Percentiles rank a stretch among this genome's conserved stretches.
Conservation (phyloP, 2,797 vertebrate species). For the Ambastaia sidthimunki region DNA sequence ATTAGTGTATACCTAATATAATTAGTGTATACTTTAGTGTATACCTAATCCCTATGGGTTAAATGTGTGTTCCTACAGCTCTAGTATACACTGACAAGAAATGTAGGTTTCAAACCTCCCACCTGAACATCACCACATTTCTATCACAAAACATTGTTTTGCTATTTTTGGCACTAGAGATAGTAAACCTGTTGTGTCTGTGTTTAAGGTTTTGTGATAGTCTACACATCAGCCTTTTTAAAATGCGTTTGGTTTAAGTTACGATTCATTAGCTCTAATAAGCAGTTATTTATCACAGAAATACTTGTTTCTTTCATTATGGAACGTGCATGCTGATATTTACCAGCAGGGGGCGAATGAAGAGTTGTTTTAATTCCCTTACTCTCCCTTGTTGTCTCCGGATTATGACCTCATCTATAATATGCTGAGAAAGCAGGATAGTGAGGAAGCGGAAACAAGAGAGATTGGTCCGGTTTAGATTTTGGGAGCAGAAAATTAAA, state of each 20-base stretch:
- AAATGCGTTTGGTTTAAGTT: background rate
- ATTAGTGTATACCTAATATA: too few relatives aligned
- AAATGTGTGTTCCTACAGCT: background rate
- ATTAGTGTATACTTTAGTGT: background rate
- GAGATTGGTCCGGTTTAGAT: background rate
- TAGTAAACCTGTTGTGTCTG: background rate
- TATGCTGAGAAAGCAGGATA: background rate
- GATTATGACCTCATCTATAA: background rate
- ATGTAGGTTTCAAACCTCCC: background rate
- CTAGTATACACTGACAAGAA: background rate
- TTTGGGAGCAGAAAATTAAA: background rate
- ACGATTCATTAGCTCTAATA: background rate
- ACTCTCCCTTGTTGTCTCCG: background rate
- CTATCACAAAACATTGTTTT: background rate
- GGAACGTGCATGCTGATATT: background rate
- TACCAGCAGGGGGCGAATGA: constrained; percentile 1
- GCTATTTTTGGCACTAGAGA: background rate
- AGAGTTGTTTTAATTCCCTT: background rate
- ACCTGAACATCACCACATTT: background rate
- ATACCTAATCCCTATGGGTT: background rate
- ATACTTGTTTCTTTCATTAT: background rate
- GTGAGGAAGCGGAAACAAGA: background rate
- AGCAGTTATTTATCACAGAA: background rate
- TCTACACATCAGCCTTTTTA: background rate
- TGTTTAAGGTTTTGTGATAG: too few relatives aligned